phyloP scores from a whole-genome alignment of 2,888 invertebrate genomes.

The Achlya flavicornis region DNA sequence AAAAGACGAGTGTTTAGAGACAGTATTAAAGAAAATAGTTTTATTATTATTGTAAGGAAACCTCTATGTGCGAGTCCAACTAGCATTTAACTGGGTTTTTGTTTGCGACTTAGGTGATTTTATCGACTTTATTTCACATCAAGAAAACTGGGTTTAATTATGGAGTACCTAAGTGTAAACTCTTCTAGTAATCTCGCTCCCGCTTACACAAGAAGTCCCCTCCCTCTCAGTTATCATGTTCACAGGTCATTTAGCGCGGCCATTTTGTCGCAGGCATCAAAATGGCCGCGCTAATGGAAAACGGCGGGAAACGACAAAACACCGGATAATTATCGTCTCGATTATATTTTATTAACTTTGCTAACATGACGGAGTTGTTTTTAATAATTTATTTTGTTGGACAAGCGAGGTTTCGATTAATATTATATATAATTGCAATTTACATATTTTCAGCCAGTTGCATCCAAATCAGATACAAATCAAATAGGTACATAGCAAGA shows the following conservation, averaged over 20 bases:
- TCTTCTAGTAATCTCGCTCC: neutral
- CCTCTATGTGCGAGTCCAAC: no score
- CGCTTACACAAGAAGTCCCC: conserved; percentile 16
- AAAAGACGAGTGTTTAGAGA: no score
- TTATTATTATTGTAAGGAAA: no score
- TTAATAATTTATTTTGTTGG: neutral
- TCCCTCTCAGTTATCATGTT: conserved; percentile 53
- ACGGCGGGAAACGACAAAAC: conserved; percentile 47
- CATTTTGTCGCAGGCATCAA: conserved; percentile 40
- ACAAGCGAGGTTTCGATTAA: neutral
- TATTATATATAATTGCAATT: no score
- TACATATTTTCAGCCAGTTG: no score
- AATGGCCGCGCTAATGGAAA: conserved; percentile 44
- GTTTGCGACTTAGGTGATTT: no score
- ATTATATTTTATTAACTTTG: conserved; percentile 14
- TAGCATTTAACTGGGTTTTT: no score
- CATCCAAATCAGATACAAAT: no score
- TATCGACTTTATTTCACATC: no score
- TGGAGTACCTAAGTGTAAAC: neutral
- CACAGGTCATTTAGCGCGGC: conserved; percentile 51
- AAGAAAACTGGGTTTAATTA: no score
- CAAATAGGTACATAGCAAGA: no score
- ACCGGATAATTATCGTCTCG: conserved; percentile 22
- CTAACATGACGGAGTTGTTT: neutral
- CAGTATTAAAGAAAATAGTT: no score